phyloP scores from a whole-genome alignment of 2,113 vertebrate genomes.

The Uria lomvia region DNA sequence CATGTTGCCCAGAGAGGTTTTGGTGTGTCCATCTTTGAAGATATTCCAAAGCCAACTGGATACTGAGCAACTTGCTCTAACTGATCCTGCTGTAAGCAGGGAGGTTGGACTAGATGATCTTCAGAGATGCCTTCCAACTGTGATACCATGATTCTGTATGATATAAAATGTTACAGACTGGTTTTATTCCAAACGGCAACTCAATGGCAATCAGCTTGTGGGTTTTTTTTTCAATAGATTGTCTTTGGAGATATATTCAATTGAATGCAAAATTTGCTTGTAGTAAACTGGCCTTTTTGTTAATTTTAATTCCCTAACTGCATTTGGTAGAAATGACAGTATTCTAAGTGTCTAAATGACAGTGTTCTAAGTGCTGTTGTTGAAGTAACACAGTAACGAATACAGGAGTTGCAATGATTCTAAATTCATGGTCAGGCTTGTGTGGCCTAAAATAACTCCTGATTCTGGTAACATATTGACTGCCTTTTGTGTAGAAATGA shows the following conservation, averaged over 20 bases:
- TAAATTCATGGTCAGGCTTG: background rate
- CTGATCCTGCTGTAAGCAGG: background rate
- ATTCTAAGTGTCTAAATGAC: background rate
- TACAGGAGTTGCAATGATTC: background rate
- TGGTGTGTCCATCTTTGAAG: too few relatives aligned
- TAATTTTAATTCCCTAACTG: background rate
- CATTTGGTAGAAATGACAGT: background rate
- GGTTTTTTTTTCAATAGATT: background rate
- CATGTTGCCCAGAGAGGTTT: background rate
- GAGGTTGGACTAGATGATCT: background rate
- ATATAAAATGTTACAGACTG: background rate
- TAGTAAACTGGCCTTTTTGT: background rate
- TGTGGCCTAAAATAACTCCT: background rate
- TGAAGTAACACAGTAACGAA: background rate
- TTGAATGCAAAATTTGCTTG: background rate
- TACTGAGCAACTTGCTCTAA: background rate
- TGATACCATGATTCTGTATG: background rate
- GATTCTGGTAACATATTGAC: background rate
- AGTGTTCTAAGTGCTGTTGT: background rate
- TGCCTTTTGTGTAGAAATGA: background rate
- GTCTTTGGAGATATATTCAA: background rate
- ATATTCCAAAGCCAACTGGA: background rate
- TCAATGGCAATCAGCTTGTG: background rate
- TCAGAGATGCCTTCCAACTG: background rate
- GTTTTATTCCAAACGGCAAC: background rate